Percentiles rank a stretch among this genome's conserved stretches.
Evolutionary conservation across 2,888 invertebrate genomes (phyloP).

Genomic region (Amblyjoppa fuscipennis): DNA sequence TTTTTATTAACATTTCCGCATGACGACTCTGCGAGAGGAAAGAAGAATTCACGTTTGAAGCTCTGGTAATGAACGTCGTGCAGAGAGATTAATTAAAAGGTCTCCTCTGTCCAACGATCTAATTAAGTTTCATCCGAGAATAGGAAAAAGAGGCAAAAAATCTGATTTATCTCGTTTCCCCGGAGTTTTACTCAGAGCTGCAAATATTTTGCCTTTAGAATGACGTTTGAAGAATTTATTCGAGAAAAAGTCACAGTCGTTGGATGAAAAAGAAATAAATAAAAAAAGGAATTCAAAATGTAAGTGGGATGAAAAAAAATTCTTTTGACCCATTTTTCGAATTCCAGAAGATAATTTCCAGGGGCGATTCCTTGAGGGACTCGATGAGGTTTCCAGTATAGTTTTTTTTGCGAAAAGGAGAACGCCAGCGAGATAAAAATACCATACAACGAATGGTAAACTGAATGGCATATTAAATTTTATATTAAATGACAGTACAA

Average conservation of each 20-base stretch:
- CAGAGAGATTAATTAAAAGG: background rate
- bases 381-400: constrained; percentile 22
- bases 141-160: background rate
- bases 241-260: background rate
- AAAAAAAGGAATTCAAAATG: background rate
- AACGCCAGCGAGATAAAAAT: no score
- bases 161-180: background rate
- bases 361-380: background rate
- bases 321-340: background rate
- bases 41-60: background rate
- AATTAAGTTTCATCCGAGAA: background rate
- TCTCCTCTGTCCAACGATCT: constrained; percentile 1
- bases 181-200: background rate
- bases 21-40: background rate
- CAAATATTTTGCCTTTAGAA: background rate
- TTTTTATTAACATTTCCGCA: background rate
- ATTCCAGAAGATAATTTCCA: constrained; percentile 1
- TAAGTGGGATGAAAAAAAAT: background rate
- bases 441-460: no score
- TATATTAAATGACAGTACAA: no score
- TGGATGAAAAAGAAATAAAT: background rate
- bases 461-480: no score
- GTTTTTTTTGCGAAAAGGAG: no score
- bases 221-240: background rate
- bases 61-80: background rate